Conservation (phyloP, 2,113 vertebrate species). For the Eublepharis macularius region DNA sequence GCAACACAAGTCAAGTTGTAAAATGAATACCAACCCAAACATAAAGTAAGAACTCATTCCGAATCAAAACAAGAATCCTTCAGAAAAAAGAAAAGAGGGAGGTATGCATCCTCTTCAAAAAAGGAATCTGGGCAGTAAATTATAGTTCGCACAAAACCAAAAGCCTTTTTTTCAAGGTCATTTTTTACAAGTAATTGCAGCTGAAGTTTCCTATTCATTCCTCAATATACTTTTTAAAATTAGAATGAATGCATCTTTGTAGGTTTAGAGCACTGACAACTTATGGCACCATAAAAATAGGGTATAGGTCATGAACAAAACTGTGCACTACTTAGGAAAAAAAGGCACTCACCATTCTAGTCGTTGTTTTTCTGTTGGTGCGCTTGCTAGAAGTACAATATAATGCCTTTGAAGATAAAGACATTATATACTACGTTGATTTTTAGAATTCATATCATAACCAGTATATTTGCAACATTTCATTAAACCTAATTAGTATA, state of each 20-base stretch:
- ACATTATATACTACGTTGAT: slow-evolving; percentile 76
- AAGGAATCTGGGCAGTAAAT: neutral
- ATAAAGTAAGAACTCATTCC: neutral
- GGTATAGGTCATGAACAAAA: neutral
- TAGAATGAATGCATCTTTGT: neutral
- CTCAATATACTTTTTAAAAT: neutral
- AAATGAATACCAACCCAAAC: neutral
- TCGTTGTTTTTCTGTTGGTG: slow-evolving; percentile 86
- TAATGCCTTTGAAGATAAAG: slow-evolving; percentile 93
- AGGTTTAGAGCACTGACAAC: slow-evolving; percentile 2
- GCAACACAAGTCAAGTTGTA: neutral
- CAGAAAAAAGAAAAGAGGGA: neutral
- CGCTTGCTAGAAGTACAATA: slow-evolving; percentile 89
- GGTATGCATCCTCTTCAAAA: neutral
- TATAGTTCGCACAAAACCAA: neutral
- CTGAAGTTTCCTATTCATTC: neutral
- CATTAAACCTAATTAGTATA: slow-evolving; percentile 30
- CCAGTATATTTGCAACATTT: slow-evolving; percentile 58
- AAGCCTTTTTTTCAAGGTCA: neutral
- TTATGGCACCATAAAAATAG: neutral
- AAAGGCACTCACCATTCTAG: slow-evolving; percentile 86
- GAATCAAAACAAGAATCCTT: neutral
- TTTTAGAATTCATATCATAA: slow-evolving; percentile 68
- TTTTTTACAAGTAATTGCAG: neutral
- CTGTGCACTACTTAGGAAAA: neutral